Evolutionary conservation across 2,888 invertebrate genomes (phyloP), one percentile per base, ranked within the genome.

Genomic region (Eilema caniola): DNA sequence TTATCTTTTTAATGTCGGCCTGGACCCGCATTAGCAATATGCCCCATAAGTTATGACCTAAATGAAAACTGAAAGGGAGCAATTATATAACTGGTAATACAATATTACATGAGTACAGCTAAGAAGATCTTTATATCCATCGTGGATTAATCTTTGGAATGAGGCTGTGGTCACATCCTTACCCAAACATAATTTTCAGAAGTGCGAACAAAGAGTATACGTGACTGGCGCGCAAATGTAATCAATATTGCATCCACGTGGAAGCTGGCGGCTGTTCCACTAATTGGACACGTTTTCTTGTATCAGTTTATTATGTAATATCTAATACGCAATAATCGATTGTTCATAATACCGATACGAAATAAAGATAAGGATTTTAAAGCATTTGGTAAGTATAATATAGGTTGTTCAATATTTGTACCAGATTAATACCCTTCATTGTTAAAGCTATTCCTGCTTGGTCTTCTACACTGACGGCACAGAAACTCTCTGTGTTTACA

Each of bases 1-100:
- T 93, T 93, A 90, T 90, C 90, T 92, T 92, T 92, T 92, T 92
- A 93, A 85, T 89, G 90, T 87, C 86, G 80, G 80, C 80, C 85
- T 85, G 84, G 84, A 83, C 87, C 80, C 88, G 83, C 90, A 89
- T 91, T 90, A 90, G 89, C 90, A 90, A 90, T 90, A 90, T 90
- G 89, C 89, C 88, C 73, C 86, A 83, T 82, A 84, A 90, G 86
- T 91, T 89, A 91, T 84, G 81, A 84, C 80, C 82, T 83, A 76
- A 87, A 86, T 85, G 83, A 85, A 87, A 85, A 85, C 84, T 86
- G 80, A 75, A 84, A 83, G 81, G 74, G 72, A 74, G 74, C 79
- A 84, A 85, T 85, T 10, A 57, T 25, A 23, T 37, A 16, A 23
- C 24, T 56, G 33, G 33, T 28, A n/a, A 41, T 23, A 25, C 75